These are phyloP conservation scores for Lasioglossum baleicum DNA, from an alignment of 1,140 invertebrate species.

Conservation along the genomic window DNA sequence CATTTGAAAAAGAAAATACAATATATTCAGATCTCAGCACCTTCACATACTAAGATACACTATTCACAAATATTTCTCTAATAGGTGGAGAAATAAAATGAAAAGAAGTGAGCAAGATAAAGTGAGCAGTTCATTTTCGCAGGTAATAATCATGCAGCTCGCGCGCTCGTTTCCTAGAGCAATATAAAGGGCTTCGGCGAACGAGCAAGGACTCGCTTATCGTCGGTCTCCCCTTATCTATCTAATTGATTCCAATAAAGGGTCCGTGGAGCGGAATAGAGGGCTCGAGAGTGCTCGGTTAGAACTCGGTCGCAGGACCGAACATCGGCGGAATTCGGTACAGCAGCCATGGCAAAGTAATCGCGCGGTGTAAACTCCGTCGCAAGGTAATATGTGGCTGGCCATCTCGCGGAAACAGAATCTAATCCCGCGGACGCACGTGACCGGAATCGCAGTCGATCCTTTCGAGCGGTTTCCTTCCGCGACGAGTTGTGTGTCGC, in stretches of 20 bases:
- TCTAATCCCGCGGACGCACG: conserved; percentile 73
- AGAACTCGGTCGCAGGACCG: neutral
- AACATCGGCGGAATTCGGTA: conserved; percentile 45
- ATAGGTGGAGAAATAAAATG: no score
- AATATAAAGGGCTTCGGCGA: neutral
- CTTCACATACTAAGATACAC: no score
- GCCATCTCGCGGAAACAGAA: conserved; percentile 70
- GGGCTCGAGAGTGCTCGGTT: no score
- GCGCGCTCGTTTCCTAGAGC: neutral
- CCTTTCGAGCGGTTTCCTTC: conserved; percentile 30
- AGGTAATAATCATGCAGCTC: no score
- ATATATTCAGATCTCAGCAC: no score
- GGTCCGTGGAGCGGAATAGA: neutral
- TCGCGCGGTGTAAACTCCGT: conserved; percentile 58
- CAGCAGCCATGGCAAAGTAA: conserved; percentile 48
- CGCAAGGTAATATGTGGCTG: conserved; percentile 54
- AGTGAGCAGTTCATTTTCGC: no score
- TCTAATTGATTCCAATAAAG: conserved; percentile 36
- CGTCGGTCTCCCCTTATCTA: neutral
- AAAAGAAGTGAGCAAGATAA: no score
- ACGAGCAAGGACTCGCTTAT: neutral
- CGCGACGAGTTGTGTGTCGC: conserved; percentile 32
- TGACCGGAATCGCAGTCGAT: conserved; percentile 68
- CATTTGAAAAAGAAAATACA: no score
- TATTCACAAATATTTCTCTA: no score